phyloP scores from a whole-genome alignment of 2,888 invertebrate species.

The Euzophera pinguis region DNA sequence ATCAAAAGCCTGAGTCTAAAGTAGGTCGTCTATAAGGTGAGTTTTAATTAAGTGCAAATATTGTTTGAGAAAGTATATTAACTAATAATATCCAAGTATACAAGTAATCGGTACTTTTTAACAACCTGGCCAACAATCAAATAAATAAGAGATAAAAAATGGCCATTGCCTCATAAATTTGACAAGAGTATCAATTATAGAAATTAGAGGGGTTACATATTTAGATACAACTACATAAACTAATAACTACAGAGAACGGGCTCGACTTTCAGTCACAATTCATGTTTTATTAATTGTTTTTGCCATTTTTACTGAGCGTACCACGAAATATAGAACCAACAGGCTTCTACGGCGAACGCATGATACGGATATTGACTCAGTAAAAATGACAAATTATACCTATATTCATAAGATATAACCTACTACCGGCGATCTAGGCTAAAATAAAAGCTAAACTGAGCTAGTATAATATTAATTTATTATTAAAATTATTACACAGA shows the following conservation, averaged over 20 bases:
- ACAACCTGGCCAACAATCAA: too few relatives aligned
- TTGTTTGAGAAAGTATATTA: too few relatives aligned
- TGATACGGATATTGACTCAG: too few relatives aligned
- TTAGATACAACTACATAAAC: slow-evolving; percentile 7
- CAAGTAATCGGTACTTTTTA: too few relatives aligned
- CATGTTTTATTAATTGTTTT: slow-evolving; percentile 2
- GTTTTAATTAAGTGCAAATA: too few relatives aligned
- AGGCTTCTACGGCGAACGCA: too few relatives aligned
- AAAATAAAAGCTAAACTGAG: slow-evolving; percentile 11
- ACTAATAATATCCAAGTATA: too few relatives aligned
- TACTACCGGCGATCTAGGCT: slow-evolving; percentile 2
- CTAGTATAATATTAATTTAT: not conserved
- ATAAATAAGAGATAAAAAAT: too few relatives aligned
- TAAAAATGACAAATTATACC: slow-evolving; percentile 19
- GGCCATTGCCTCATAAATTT: too few relatives aligned
- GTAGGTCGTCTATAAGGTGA: too few relatives aligned
- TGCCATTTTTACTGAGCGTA: slow-evolving; percentile 2
- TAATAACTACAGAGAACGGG: slow-evolving; percentile 1
- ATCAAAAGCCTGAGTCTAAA: too few relatives aligned
- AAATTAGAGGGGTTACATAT: not conserved
- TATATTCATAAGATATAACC: slow-evolving; percentile 43
- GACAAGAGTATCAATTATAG: not conserved
- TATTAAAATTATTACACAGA: not conserved
- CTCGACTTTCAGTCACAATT: slow-evolving; percentile 16
- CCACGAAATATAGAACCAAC: too few relatives aligned